Conservation (phyloP, 1,140 invertebrate genomes). For the Probaryconus sp. region DNA sequence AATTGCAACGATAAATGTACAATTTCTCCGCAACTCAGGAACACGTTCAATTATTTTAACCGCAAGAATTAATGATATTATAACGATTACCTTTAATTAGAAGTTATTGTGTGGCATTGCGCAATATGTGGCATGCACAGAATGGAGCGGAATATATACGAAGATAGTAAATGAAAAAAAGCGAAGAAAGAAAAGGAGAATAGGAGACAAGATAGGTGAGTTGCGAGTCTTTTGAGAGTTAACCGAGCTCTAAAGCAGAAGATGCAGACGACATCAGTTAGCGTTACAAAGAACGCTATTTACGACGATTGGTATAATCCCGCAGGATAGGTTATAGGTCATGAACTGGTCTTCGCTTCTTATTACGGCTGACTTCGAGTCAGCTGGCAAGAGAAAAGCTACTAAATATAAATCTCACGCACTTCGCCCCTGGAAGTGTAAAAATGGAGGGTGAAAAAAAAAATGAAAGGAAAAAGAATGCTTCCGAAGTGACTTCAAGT, state of each 20-base stretch:
- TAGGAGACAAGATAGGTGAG: conserved; percentile 13
- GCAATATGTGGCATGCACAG: too few species aligned
- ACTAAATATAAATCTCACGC: conserved; percentile 17
- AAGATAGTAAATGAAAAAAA: conserved; percentile 32
- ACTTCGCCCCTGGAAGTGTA: not conserved
- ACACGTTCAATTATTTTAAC: too few species aligned
- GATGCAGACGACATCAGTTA: conserved; percentile 25
- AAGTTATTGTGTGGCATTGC: conserved; percentile 9
- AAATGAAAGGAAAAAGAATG: not conserved
- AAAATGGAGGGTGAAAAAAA: not conserved
- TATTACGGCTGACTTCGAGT: conserved; percentile 19
- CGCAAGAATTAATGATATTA: too few species aligned
- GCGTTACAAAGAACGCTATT: conserved; percentile 42
- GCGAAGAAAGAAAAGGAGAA: conserved; percentile 9
- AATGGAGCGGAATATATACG: too few species aligned
- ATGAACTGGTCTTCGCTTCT: conserved; percentile 35
- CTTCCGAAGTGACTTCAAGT: conserved; percentile 17
- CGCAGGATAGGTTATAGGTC: conserved; percentile 36
- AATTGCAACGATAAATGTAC: too few species aligned
- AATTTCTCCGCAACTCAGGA: too few species aligned
- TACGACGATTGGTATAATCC: conserved; percentile 48
- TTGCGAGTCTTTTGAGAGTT: conserved; percentile 40
- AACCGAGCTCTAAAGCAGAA: conserved; percentile 21
- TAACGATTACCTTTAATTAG: too few species aligned
- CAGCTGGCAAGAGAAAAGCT: conserved; percentile 16